Base-by-base conservation (phyloP, 2,888 invertebrate species). In the Lordiphosa fenestrarum region DNA sequence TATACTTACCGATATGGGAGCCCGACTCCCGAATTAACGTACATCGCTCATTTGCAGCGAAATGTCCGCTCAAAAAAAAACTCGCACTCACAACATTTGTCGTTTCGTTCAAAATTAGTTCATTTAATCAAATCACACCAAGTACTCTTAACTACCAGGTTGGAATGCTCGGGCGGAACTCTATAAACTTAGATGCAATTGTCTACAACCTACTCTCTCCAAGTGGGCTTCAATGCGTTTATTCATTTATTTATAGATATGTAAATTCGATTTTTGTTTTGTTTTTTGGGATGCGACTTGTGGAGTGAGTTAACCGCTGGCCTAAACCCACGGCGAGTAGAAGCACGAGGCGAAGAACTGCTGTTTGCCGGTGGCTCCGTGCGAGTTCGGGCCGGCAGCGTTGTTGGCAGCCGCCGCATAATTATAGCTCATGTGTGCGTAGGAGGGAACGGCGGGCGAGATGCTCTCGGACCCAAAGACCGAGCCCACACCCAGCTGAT, bases 401-500 rank as follows among this genome's bases (percentile, higher is more conserved):
- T 64, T 64, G 44, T 60, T 70, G 19, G 77, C 66, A 12, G 85
- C 73, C 12, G 86, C 69, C 9, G 85, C 85, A 48, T 88, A 88
- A 15, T 84, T 84, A 21, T 86, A 86, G 33, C 87, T 80, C 77
- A 87, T 77, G 61, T 86, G 86, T 4, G 84, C 62, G 41, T 84
- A 86, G 10, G 84, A 69, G 10, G 67, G 60, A 42, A 71, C 68
- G 3, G 73, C 50, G 2, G 75, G 38, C 9, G 78, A 59, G 23
- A 71, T 55, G 13, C 55, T 46, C 1, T 80, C 71, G 3, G 59
- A 12, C 2, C 69, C 52, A 39, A 84, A 81, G 7, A 56, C 63
- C 0, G 62, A 15, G 13, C 46, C 59, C 9, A 49, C n/a, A 21
- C 65, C 62, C 39, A 72, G 39, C 88, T 93, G 94, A 71, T 91